phyloP scores from a whole-genome alignment of 1,140 invertebrate species.

The Drosophila aff. region DNA sequence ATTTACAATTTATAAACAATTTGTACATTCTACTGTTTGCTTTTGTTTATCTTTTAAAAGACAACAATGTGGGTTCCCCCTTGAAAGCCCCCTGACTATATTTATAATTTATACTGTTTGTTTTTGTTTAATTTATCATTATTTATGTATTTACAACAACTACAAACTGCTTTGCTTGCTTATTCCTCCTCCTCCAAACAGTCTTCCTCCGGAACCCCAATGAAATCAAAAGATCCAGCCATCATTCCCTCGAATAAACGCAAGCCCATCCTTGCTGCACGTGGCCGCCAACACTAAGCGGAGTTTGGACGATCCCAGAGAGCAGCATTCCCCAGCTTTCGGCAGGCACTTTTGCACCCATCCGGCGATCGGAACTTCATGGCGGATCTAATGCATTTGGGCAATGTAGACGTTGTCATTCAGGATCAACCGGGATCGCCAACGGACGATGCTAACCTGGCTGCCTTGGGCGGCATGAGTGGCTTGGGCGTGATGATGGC shows the following conservation, averaged over 20 bases:
- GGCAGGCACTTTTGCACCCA: not conserved
- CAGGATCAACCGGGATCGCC: slow-evolving; percentile 91
- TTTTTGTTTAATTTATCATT: not conserved
- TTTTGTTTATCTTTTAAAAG: not conserved
- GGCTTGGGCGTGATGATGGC: slow-evolving; percentile 88
- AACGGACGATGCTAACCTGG: slow-evolving; percentile 93
- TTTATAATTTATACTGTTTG: not conserved
- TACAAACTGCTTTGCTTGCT: too few relatives aligned
- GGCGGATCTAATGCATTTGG: slow-evolving; percentile 89
- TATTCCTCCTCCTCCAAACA: not conserved
- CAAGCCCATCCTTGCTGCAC: slow-evolving; percentile 7
- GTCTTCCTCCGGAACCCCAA: slow-evolving; percentile 1
- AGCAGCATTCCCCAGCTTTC: too few relatives aligned
- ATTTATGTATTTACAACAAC: not conserved
- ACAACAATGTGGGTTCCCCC: too few relatives aligned
- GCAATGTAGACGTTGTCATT: slow-evolving; percentile 87
- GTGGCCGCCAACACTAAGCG: slow-evolving; percentile 19
- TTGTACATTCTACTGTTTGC: not conserved
- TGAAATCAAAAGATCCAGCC: slow-evolving; percentile 5
- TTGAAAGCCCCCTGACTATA: too few relatives aligned
- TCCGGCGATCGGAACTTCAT: slow-evolving; percentile 70
- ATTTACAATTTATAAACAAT: not conserved
- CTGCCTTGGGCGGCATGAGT: slow-evolving; percentile 85
- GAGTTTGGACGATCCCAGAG: slow-evolving; percentile 2
- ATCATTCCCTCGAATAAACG: slow-evolving; percentile 2